Conservation (phyloP, 2,113 vertebrate genomes). For the Pica pica region DNA sequence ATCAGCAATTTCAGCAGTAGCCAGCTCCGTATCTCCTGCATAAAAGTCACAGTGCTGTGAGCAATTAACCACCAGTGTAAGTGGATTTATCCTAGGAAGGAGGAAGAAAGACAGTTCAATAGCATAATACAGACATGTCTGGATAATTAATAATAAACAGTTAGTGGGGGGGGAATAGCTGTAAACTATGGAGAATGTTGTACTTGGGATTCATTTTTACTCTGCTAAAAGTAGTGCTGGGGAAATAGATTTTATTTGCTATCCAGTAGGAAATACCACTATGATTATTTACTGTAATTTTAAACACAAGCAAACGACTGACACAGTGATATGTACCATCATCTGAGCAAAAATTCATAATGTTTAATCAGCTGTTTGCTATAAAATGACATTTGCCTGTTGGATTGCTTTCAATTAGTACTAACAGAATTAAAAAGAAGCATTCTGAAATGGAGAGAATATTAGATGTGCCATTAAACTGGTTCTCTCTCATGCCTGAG, state of each 20-base stretch:
- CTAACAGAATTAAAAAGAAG: neutral
- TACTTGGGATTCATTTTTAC: neutral
- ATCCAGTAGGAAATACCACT: neutral
- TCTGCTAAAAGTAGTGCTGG: neutral
- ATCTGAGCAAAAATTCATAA: neutral
- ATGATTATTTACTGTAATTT: constrained; percentile 11
- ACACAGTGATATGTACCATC: neutral
- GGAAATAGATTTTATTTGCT: neutral
- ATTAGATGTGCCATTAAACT: neutral
- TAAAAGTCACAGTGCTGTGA: neutral
- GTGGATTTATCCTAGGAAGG: neutral
- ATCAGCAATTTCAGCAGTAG: neutral
- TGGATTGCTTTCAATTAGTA: neutral
- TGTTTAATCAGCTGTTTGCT: neutral
- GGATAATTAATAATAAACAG: neutral
- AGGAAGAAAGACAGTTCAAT: neutral
- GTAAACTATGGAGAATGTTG: neutral
- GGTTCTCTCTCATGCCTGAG: neutral
- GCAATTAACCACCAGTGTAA: neutral
- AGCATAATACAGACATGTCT: neutral
- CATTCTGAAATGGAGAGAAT: neutral
- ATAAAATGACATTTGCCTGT: neutral
- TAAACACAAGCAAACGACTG: neutral
- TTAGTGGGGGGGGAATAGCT: neutral
- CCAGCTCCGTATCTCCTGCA: neutral